phyloP scores from a whole-genome alignment of 2,888 invertebrate species.

The Phalera bucephala region DNA sequence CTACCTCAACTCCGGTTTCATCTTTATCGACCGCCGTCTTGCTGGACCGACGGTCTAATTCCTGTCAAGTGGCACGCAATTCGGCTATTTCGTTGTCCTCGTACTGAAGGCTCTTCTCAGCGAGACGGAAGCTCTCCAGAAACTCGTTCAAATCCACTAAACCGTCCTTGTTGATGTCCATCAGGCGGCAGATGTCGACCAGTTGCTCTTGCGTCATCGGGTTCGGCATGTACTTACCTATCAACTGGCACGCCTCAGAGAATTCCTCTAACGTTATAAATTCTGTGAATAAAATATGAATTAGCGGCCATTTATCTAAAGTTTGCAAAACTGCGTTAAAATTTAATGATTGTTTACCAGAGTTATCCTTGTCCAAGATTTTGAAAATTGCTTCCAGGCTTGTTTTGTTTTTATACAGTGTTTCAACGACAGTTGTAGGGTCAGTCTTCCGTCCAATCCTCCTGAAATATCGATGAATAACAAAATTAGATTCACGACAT shows the following conservation, averaged over 20 bases:
- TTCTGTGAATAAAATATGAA: too few species aligned
- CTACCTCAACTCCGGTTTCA: conserved; percentile 69
- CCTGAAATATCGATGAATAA: too few species aligned
- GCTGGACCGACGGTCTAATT: conserved; percentile 69
- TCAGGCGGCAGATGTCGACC: conserved; percentile 92
- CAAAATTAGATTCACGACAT: too few species aligned
- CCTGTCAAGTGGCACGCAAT: conserved; percentile 73
- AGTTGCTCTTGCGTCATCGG: conserved; percentile 91
- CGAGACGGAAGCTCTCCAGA: conserved; percentile 95
- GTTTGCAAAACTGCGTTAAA: neutral
- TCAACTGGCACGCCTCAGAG: conserved; percentile 95
- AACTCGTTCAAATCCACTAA: conserved; percentile 97
- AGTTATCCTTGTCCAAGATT: too few species aligned
- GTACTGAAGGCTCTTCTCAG: conserved; percentile 83
- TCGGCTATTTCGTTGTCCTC: conserved; percentile 59
- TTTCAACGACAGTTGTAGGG: too few species aligned
- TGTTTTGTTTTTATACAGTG: too few species aligned
- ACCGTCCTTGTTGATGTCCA: conserved; percentile 97
- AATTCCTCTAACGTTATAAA: too few species aligned
- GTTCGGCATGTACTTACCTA: conserved; percentile 91
- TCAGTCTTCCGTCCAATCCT: too few species aligned
- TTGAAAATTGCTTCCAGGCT: too few species aligned
- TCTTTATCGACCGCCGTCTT: conserved; percentile 79
- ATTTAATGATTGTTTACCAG: too few species aligned
- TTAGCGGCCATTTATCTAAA: conserved; percentile 8